These are phyloP conservation scores for Lucinisca nassula DNA, from an alignment of 2,888 invertebrate genomes.

Conservation along the genomic window DNA sequence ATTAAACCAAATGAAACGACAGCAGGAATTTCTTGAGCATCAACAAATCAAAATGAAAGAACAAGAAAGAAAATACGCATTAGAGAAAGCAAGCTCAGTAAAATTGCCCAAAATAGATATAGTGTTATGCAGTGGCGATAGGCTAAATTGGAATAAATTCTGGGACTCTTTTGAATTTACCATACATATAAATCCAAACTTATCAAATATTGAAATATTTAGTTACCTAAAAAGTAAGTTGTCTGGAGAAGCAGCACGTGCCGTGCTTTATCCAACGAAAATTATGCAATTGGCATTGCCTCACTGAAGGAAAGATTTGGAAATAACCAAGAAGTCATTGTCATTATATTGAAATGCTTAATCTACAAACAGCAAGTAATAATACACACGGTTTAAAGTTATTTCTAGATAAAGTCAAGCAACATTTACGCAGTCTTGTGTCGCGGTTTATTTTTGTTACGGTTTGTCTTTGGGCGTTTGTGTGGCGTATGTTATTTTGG, in stretches of 20 bases:
- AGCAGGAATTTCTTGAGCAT: background rate
- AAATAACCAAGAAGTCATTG: constrained; percentile 35
- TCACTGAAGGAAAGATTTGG: constrained; percentile 33
- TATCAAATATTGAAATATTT: constrained; percentile 20
- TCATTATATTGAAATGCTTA: background rate
- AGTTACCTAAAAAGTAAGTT: constrained; percentile 10
- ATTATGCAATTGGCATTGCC: constrained; percentile 30
- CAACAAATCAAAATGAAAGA: background rate
- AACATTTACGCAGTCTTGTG: constrained; percentile 36
- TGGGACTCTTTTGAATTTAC: constrained; percentile 38
- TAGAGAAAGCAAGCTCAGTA: constrained; percentile 7
- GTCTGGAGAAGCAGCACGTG: constrained; percentile 33
- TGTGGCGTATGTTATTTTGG: too few relatives aligned
- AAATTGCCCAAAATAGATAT: constrained; percentile 34
- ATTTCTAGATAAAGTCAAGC: constrained; percentile 40
- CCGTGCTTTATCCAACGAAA: constrained; percentile 36
- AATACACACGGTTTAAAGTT: constrained; percentile 24
- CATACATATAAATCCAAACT: constrained; percentile 17
- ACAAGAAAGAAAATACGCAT: too few relatives aligned
- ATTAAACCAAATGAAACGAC: too few relatives aligned
- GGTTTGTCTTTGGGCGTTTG: too few relatives aligned
- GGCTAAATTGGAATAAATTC: constrained; percentile 25
- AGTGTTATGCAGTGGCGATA: constrained; percentile 18
- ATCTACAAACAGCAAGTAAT: constrained; percentile 17
- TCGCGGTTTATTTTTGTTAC: too few relatives aligned